Evolutionary conservation across 2,888 invertebrate species (phyloP).

Genomic region (Alsophila aescularia): DNA sequence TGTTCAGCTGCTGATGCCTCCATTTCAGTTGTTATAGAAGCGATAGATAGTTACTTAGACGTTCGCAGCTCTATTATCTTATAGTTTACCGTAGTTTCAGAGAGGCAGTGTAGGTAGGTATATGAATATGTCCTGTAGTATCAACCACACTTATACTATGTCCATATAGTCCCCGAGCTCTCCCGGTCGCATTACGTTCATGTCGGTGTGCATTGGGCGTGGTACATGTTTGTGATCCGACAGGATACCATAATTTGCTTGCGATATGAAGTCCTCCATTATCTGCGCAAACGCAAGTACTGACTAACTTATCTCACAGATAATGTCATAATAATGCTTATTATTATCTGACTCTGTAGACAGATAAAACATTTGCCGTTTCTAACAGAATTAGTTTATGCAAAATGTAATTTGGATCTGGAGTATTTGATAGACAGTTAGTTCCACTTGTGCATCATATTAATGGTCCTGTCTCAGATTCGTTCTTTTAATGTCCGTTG

Average conservation of each 20-base stretch:
- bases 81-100: too few species aligned
- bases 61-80: background rate
- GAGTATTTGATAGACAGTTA: too few species aligned
- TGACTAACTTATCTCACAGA: background rate
- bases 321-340: background rate
- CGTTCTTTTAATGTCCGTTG: too few species aligned
- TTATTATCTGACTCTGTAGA: background rate
- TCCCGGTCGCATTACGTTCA: background rate
- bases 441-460: too few species aligned
- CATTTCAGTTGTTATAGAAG: background rate
- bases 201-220: background rate
- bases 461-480: too few species aligned
- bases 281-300: constrained; percentile 3
- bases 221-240: background rate
- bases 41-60: background rate
- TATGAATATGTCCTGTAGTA: background rate
- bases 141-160: background rate
- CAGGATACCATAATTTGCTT: constrained; percentile 4
- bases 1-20: background rate
- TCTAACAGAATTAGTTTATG: too few species aligned
- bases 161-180: background rate
- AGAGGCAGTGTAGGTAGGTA: background rate
- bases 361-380: background rate
- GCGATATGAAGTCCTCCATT: background rate
- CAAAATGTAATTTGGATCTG: too few species aligned